These are phyloP conservation scores for Eledona agricola DNA, from an alignment of 2,888 invertebrate genomes.

Conservation along the genomic window DNA sequence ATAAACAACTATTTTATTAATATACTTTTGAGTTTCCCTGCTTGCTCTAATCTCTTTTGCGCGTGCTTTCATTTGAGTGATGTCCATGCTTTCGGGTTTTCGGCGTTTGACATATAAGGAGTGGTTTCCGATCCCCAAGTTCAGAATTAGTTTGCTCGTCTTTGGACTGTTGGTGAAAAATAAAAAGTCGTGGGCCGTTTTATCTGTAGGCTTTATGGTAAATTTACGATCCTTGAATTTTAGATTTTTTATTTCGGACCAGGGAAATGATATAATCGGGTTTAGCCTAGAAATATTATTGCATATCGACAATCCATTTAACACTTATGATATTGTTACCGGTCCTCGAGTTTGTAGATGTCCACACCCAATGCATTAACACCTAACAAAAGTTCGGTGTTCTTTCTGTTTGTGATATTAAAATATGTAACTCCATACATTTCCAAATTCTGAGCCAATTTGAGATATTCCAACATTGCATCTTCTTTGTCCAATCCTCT, in stretches of 20 bases:
- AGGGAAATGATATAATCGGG: conserved; percentile 98
- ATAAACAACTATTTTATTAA: not conserved
- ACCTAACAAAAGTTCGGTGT: conserved; percentile 95
- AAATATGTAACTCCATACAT: conserved; percentile 99
- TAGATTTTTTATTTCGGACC: conserved; percentile 99
- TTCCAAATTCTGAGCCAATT: conserved; percentile 95
- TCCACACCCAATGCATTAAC: conserved; percentile 97
- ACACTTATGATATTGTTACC: conserved; percentile 64
- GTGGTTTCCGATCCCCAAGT: conserved; percentile 99
- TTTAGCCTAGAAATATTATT: conserved; percentile 73
- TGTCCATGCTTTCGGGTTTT: conserved; percentile 98
- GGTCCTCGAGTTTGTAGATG: conserved; percentile 97
- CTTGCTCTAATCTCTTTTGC: conserved; percentile 91
- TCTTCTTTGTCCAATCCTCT: conserved; percentile 91
- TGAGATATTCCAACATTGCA: conserved; percentile 99
- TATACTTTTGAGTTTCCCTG: conserved; percentile 87
- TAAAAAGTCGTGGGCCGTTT: conserved; percentile 97
- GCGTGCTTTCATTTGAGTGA: conserved; percentile 99
- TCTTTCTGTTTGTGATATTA: conserved; percentile 98
- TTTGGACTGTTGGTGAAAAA: conserved; percentile 96
- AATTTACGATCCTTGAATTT: conserved; percentile 99
- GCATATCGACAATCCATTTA: not conserved
- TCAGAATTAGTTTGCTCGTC: conserved; percentile 97
- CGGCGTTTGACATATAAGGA: conserved; percentile 97
- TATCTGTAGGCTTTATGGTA: conserved; percentile 98